Evolutionary conservation across 2,888 invertebrate species (phyloP).

Genomic region (Hirtodrosophila histrioides): DNA sequence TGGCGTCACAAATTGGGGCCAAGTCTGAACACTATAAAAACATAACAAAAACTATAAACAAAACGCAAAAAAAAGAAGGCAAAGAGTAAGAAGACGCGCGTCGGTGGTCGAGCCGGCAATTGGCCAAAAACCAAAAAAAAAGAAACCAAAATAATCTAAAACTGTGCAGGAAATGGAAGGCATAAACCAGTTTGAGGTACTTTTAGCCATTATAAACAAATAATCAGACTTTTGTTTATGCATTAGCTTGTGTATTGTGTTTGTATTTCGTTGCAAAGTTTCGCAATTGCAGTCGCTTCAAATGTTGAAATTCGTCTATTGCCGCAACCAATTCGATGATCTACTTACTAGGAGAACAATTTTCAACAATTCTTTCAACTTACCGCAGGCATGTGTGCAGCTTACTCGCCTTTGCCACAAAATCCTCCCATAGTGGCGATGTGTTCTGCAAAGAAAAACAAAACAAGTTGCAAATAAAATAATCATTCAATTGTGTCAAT

Average conservation of each 20-base stretch:
- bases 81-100: conserved; percentile 18
- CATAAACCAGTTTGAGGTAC: conserved; percentile 43
- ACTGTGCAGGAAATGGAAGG: conserved; percentile 48
- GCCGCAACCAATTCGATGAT: neutral
- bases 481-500: conserved; percentile 26
- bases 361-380: conserved; percentile 83
- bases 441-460: conserved; percentile 89
- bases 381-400: conserved; percentile 96
- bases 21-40: conserved; percentile 59
- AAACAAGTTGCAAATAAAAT: conserved; percentile 8
- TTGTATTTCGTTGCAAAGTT: conserved; percentile 31
- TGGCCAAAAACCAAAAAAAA: conserved; percentile 31
- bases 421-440: conserved; percentile 97
- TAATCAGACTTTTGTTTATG: conserved; percentile 47
- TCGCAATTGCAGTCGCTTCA: conserved; percentile 26
- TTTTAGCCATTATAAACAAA: conserved; percentile 29
- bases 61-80: conserved; percentile 35
- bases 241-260: conserved; percentile 24
- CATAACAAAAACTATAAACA: conserved; percentile 58
- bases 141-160: conserved; percentile 40
- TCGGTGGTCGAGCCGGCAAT: conserved; percentile 48
- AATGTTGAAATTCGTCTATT: neutral
- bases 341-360: neutral
- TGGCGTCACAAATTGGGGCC: conserved; percentile 68
- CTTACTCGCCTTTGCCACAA: conserved; percentile 96